A percentile compares a stretch with the other conserved stretches of the same genome.
These are phyloP conservation scores for Alosa alosa DNA, from an alignment of 2,113 vertebrate species.

Conservation along the genomic window DNA sequence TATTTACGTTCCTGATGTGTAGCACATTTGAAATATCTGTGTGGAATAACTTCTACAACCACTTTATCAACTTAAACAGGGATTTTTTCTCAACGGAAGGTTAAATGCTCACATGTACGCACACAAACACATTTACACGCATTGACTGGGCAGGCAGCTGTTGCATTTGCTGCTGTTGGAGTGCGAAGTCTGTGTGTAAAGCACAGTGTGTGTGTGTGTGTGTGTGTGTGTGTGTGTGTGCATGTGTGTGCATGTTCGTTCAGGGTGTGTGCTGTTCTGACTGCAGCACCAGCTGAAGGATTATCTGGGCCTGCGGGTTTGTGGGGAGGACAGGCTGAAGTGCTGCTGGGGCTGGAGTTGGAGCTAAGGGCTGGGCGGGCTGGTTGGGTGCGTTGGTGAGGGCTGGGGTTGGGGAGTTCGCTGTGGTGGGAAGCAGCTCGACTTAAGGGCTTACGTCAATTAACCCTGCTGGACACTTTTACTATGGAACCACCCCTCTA, in stretches of 20 bases:
- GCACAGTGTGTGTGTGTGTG: background rate
- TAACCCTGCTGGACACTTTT: constrained; percentile 56
- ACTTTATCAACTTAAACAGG: background rate
- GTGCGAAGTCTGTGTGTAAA: background rate
- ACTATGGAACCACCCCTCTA: constrained; percentile 45
- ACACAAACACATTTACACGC: background rate
- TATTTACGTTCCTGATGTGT: background rate
- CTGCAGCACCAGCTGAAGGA: constrained; percentile 64
- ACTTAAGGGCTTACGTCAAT: constrained; percentile 63
- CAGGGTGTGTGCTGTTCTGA: constrained; percentile 34
- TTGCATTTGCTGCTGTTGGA: background rate
- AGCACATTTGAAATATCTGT: background rate
- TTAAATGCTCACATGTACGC: background rate
- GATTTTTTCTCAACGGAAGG: background rate
- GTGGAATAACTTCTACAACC: background rate
- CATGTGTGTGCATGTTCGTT: background rate
- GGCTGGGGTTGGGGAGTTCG: background rate
- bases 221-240: constrained; percentile 15
- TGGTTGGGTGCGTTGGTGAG: too few relatives aligned
- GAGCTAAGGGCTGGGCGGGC: background rate
- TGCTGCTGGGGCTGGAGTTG: constrained; percentile 33
- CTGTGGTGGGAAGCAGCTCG: constrained; percentile 12
- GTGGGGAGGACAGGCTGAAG: constrained; percentile 51
- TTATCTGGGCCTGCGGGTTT: constrained; percentile 50
- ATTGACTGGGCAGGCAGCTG: background rate